Evolutionary conservation across 1,140 invertebrate species (phyloP).

Genomic region (Tetragnatha versicolor): DNA sequence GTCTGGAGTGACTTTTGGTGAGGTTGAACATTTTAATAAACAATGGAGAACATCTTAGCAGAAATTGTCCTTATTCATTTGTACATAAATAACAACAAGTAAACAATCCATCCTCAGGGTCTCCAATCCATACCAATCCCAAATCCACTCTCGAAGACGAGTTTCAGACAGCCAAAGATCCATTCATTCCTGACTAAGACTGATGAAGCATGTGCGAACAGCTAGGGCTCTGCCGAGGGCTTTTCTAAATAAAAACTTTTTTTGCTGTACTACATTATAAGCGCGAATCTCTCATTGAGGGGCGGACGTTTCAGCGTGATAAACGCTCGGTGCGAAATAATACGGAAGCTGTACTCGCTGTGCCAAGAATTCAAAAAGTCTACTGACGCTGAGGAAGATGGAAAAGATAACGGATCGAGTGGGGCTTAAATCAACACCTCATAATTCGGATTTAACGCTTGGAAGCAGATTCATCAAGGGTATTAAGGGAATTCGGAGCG

Average conservation of each 20-base stretch:
- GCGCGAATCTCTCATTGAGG: constrained; percentile 1
- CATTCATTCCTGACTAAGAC: constrained; percentile 14
- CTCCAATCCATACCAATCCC: no score
- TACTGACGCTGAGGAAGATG: constrained; percentile 37
- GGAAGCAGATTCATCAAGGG: no score
- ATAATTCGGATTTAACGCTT: background rate
- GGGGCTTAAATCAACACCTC: background rate
- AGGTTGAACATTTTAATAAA: no score
- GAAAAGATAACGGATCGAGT: background rate
- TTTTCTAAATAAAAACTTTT: constrained; percentile 24
- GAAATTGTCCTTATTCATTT: no score
- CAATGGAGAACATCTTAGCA: no score
- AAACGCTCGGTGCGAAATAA: constrained; percentile 8
- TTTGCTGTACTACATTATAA: constrained; percentile 19
- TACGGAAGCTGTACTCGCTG: background rate
- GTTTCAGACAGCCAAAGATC: background rate
- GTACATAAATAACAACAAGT: no score
- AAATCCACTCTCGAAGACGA: background rate
- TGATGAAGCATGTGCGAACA: constrained; percentile 37
- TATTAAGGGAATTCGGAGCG: no score
- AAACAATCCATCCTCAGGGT: no score
- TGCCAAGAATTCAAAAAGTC: constrained; percentile 15
- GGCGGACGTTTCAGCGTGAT: constrained; percentile 17
- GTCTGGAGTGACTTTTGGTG: no score
- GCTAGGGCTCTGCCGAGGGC: background rate